phyloP scores from a whole-genome alignment of 1,140 invertebrate species.

The Drosophila yakuba region DNA sequence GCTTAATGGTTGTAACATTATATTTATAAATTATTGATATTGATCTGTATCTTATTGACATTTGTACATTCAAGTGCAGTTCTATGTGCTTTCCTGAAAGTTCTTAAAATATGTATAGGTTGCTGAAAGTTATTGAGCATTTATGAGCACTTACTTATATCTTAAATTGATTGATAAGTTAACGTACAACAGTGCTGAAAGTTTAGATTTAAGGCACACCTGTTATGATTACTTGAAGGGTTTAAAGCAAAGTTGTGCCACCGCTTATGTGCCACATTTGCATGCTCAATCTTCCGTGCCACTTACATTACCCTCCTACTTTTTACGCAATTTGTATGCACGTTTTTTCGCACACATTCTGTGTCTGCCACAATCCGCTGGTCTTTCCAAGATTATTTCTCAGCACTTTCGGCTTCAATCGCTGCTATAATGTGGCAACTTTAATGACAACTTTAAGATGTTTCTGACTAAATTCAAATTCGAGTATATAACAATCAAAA shows the following conservation, averaged over 20 bases:
- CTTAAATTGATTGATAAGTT: too few species aligned
- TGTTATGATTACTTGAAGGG: not conserved
- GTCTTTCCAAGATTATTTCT: not conserved
- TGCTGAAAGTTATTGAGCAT: not conserved
- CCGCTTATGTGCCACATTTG: constrained; percentile 12
- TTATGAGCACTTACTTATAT: too few species aligned
- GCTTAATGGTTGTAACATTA: too few species aligned
- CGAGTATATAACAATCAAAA: too few species aligned
- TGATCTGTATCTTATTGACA: too few species aligned
- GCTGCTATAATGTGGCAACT: not conserved
- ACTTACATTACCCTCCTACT: not conserved
- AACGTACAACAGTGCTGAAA: too few species aligned
- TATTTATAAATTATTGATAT: too few species aligned
- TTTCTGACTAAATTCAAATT: not conserved
- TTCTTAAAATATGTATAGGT: not conserved
- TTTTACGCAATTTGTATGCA: constrained; percentile 9
- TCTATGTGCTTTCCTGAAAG: not conserved
- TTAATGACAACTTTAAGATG: not conserved
- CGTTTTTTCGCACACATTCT: constrained; percentile 7
- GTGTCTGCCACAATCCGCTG: constrained; percentile 17
- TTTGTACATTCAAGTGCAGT: not conserved
- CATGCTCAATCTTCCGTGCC: constrained; percentile 29
- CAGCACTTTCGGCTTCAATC: constrained; percentile 22
- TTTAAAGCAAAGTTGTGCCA: not conserved
- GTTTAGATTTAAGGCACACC: not conserved